Evolutionary conservation across 1,140 invertebrate species (phyloP).

Genomic region (Lethrus apterus): DNA sequence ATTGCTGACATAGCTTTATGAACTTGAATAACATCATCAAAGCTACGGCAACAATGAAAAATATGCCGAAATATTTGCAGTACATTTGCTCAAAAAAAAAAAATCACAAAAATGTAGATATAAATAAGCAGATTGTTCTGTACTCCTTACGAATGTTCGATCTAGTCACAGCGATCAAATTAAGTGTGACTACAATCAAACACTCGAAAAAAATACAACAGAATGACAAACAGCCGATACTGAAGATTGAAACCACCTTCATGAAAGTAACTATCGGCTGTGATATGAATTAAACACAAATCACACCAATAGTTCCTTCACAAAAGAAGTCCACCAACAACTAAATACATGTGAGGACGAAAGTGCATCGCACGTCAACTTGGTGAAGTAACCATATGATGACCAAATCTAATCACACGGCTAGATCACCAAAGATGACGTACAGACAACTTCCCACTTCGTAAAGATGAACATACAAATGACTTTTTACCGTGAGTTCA

Average conservation of each 20-base stretch:
- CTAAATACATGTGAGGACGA: no score
- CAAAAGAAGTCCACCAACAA: constrained; percentile 17
- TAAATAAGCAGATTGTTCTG: constrained; percentile 14
- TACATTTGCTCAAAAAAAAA: not conserved
- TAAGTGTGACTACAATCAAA: constrained; percentile 35
- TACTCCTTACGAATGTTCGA: constrained; percentile 38
- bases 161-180: constrained; percentile 38
- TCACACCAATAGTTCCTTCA: constrained; percentile 39
- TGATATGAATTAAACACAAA: constrained; percentile 38
- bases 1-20: constrained; percentile 43
- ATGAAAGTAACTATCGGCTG: constrained; percentile 39
- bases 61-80: constrained; percentile 17
- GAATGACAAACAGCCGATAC: not conserved
- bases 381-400: constrained; percentile 33
- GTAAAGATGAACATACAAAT: constrained; percentile 2
- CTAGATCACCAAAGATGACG: constrained; percentile 41
- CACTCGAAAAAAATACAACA: constrained; percentile 25
- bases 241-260: constrained; percentile 24
- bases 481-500: constrained; percentile 22
- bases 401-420: constrained; percentile 34
- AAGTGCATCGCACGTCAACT: constrained; percentile 19
- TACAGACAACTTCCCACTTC: no score
- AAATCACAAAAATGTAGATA: not conserved
- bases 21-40: constrained; percentile 28
- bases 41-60: constrained; percentile 38